Percentiles rank a stretch among this genome's conserved stretches.
These are phyloP conservation scores for Anadara kagoshimensis DNA, from an alignment of 1,140 invertebrate species.

Conservation along the genomic window DNA sequence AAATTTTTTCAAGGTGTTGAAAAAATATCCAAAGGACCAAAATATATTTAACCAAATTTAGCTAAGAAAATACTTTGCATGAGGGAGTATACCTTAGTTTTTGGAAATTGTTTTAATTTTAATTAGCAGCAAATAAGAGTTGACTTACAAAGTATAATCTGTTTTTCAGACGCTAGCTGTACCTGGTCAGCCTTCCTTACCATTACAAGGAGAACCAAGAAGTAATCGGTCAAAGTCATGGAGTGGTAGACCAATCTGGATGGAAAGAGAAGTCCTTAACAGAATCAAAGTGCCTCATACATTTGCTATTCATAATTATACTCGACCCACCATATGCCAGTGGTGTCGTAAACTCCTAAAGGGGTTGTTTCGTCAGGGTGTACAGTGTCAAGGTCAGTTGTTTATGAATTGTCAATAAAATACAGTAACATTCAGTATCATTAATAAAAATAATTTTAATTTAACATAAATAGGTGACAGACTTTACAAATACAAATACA, in stretches of 20 bases:
- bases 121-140: neutral
- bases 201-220: slow-evolving; percentile 50
- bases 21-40: too few species aligned
- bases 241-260: slow-evolving; percentile 84
- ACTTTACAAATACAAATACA: too few species aligned
- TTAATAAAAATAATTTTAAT: too few species aligned
- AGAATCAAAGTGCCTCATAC: slow-evolving; percentile 90
- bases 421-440: too few species aligned
- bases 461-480: too few species aligned
- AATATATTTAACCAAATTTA: too few species aligned
- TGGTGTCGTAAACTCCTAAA: slow-evolving; percentile 95
- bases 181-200: slow-evolving; percentile 48
- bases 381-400: slow-evolving; percentile 88
- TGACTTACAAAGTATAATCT: neutral
- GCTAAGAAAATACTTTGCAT: too few species aligned
- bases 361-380: slow-evolving; percentile 96
- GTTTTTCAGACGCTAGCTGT: slow-evolving; percentile 58
- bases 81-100: too few species aligned
- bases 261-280: slow-evolving; percentile 82
- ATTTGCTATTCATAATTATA: slow-evolving; percentile 85
- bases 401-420: too few species aligned
- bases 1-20: too few species aligned
- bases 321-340: slow-evolving; percentile 95
- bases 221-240: slow-evolving; percentile 82
- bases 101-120: neutral